These are phyloP conservation scores for Bugulina stolonifera DNA, from an alignment of 2,888 invertebrate genomes.

Conservation along the genomic window DNA sequence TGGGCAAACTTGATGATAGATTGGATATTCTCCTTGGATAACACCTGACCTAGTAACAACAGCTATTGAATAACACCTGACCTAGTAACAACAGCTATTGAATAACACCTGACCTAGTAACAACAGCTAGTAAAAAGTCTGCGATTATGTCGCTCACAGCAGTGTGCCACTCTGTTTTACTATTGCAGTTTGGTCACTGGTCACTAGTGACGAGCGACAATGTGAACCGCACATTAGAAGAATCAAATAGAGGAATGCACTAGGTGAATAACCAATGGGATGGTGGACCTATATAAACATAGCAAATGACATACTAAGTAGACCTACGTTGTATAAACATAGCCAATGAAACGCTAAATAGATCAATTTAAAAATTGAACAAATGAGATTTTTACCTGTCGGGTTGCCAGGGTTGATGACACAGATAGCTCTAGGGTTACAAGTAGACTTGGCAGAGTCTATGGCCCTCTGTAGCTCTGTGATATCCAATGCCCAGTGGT, in stretches of 20 bases:
- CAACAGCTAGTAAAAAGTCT: no score
- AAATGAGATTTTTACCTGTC: slow-evolving; percentile 59
- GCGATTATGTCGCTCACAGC: no score
- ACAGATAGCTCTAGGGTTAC: slow-evolving; percentile 76
- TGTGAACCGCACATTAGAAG: no score
- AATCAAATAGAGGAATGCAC: no score
- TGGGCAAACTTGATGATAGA: slow-evolving; percentile 86
- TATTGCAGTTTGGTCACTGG: no score
- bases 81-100: no score
- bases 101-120: no score
- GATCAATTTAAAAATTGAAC: neutral
- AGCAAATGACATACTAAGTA: neutral
- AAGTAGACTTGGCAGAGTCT: slow-evolving; percentile 59
- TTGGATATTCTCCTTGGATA: slow-evolving; percentile 81
- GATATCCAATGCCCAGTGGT: slow-evolving; percentile 76
- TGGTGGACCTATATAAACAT: neutral
- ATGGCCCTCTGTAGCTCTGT: slow-evolving; percentile 73
- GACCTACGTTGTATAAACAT: neutral
- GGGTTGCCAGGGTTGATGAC: slow-evolving; percentile 99
- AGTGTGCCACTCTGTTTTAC: no score
- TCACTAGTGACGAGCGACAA: no score
- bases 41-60: slow-evolving; percentile 60
- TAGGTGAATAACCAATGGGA: neutral
- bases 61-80: no score
- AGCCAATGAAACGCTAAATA: no score